These are phyloP conservation scores for Acleris cristana DNA, from an alignment of 2,888 invertebrate genomes.

Conservation along the genomic window DNA sequence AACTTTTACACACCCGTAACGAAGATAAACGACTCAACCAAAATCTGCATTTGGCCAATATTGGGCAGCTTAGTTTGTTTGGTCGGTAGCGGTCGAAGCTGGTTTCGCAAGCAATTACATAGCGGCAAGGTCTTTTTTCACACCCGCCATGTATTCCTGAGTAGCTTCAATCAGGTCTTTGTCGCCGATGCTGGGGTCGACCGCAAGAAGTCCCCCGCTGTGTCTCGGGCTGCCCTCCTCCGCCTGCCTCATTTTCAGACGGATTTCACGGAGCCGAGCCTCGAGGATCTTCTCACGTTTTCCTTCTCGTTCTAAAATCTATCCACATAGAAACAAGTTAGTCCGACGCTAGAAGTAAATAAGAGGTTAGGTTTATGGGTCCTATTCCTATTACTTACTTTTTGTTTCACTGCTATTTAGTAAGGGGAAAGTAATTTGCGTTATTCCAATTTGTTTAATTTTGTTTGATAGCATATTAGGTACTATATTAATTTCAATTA, in stretches of 20 bases:
- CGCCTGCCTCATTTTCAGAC: slow-evolving; percentile 79
- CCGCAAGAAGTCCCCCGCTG: slow-evolving; percentile 49
- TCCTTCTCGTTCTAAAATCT: slow-evolving; percentile 94
- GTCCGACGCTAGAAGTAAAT: too few relatives aligned
- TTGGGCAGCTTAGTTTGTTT: too few relatives aligned
- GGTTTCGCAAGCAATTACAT: slow-evolving; percentile 36
- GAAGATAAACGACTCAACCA: too few relatives aligned
- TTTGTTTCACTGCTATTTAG: too few relatives aligned
- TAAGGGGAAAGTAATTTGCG: too few relatives aligned
- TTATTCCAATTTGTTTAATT: too few relatives aligned
- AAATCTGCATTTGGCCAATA: too few relatives aligned
- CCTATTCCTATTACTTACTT: too few relatives aligned
- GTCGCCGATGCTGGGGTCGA: slow-evolving; percentile 59
- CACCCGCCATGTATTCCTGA: slow-evolving; percentile 51
- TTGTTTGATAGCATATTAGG: too few relatives aligned
- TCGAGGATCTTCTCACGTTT: slow-evolving; percentile 95
- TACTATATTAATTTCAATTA: too few relatives aligned
- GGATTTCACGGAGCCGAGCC: slow-evolving; percentile 91
- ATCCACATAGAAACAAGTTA: slow-evolving; percentile 12
- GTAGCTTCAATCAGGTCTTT: slow-evolving; percentile 62
- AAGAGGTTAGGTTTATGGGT: too few relatives aligned
- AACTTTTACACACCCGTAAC: too few relatives aligned
- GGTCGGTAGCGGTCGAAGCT: neutral
- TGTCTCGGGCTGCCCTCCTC: slow-evolving; percentile 57
- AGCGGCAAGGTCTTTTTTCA: slow-evolving; percentile 55